phyloP scores from a whole-genome alignment of 2,797 vertebrate genomes.

The Acanthopagrus latus region DNA sequence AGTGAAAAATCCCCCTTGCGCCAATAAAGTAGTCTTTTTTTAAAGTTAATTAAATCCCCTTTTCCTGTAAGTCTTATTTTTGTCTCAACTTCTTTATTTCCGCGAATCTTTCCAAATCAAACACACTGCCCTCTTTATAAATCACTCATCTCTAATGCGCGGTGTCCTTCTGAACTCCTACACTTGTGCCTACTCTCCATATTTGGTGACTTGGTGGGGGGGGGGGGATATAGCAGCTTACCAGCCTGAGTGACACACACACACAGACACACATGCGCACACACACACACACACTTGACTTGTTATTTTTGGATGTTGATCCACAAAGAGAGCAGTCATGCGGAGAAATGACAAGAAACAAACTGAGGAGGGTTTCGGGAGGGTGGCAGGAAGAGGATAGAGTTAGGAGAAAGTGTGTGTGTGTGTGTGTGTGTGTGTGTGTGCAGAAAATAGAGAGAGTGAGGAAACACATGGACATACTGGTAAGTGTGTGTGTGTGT shows the following conservation, averaged over 20 bases:
- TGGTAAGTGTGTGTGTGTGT: conserved; percentile 3
- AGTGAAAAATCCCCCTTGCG: neutral
- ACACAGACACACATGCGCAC: neutral
- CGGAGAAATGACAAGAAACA: conserved; percentile 40
- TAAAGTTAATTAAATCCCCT: neutral
- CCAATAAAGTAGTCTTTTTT: neutral
- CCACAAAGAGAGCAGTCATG: conserved; percentile 33
- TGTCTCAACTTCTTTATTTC: neutral
- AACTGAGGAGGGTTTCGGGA: conserved; percentile 23
- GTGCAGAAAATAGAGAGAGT: neutral
- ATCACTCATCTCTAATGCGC: conserved; percentile 25
- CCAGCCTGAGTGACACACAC: neutral
- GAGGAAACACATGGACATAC: conserved; percentile 10
- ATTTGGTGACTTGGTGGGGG: conserved; percentile 16
- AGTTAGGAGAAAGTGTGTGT: conserved; percentile 14
- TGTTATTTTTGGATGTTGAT: conserved; percentile 38
- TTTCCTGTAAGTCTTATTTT: neutral
- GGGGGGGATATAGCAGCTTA: neutral
- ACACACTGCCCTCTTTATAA: conserved; percentile 33
- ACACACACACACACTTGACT: neutral
- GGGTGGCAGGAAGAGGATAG: conserved; percentile 17
- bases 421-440: neutral
- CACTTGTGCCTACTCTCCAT: conserved; percentile 6
- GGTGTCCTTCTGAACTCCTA: conserved; percentile 46
- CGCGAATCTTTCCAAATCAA: neutral